phyloP scores from a whole-genome alignment of 2,113 vertebrate genomes.

The Rhinoderma darwinii region DNA sequence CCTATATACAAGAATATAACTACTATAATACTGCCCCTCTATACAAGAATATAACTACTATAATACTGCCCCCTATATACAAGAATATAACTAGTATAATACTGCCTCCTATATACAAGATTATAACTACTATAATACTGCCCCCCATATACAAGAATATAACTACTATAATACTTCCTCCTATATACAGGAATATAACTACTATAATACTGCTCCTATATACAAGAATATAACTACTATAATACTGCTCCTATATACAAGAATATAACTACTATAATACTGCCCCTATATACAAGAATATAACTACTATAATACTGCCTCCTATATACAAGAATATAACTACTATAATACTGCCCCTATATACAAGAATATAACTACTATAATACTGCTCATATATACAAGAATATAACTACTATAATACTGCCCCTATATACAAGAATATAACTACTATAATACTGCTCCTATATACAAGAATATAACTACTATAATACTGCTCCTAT shows the following conservation, averaged over 20 bases:
- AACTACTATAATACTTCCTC: not conserved
- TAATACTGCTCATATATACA: not conserved
- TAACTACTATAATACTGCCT: not conserved
- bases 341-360: not conserved
- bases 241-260: not conserved
- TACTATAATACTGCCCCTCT: not conserved
- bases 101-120: not conserved
- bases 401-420: too few relatives aligned
- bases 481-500: not conserved
- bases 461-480: not conserved
- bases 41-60: not conserved
- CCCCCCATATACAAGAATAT: not conserved
- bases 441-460: not conserved
- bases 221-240: too few relatives aligned
- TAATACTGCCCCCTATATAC: not conserved
- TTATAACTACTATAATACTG: not conserved
- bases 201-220: too few relatives aligned
- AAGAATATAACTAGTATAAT: conserved; percentile 10
- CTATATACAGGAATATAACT: too few relatives aligned
- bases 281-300: too few relatives aligned
- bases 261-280: not conserved
- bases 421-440: not conserved
- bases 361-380: not conserved
- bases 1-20: not conserved
- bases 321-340: not conserved